Evolutionary conservation across 2,888 invertebrate species (phyloP), one percentile per base, ranked within the genome.

Genomic region (Embidobia sp.): DNA sequence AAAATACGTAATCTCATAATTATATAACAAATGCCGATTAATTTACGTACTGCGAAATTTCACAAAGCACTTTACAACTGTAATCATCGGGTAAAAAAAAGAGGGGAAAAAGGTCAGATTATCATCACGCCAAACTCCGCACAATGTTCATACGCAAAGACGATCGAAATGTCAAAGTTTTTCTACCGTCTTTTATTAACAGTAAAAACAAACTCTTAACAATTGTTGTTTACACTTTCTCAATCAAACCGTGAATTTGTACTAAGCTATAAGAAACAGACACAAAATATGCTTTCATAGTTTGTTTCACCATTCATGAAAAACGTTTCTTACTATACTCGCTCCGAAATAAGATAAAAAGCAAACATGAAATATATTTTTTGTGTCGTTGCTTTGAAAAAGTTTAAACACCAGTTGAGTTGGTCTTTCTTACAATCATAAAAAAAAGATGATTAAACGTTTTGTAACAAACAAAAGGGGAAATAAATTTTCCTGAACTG

Each of bases 1-100:
- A 69, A 76, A 69, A 64, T 70, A 67, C 57, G 64, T 63, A 76
- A 69, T 76, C 66, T 76, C 53, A 53, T 69, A 75, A 69, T 74
- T 42, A 61, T 63, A 69, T 69, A 75, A 67, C 75, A 75, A 75
- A 75, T 69, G 66, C 63, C 66, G 55, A 69, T 69, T 55, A 67
- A 66, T 66, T 66, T 66, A 69, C 27, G 42, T 66, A 51, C 63
- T 72, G 72, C 72, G 42, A 63, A 61, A 46, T 74, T 66, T 74
- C 66, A 74, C 74, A 74, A 66, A 66, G 66, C 74, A 66, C 66
- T 67, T 74, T 72, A 72, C 61, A 63, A 46, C 46, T 35, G 15
- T 48, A 59, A 42, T 33, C 1, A 42, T 42, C 13, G 16, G 22
- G 11, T 15, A 13, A 35, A 13, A 35, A 55, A 27, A 29, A 42